Evolutionary conservation across 2,888 invertebrate species (phyloP).

Genomic region (Polietes domitor): DNA sequence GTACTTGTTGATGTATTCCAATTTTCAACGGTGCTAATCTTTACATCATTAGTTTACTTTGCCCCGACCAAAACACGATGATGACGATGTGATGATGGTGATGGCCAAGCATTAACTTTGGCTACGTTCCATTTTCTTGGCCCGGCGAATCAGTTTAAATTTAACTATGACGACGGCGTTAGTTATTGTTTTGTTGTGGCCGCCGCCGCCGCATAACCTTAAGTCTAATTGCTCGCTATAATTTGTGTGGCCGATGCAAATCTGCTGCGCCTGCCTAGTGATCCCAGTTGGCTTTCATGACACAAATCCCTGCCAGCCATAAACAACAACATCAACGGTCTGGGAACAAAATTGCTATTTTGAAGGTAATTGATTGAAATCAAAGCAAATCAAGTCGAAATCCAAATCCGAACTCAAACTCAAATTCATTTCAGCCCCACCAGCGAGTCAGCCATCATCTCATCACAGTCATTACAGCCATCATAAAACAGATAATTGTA

Average conservation of each 20-base stretch:
- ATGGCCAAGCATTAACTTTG: not conserved
- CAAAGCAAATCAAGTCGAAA: no score
- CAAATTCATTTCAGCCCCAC: not conserved
- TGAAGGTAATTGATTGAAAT: slow-evolving; percentile 40
- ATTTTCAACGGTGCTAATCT: slow-evolving; percentile 14
- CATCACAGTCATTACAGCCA: no score
- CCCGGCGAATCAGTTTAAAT: not conserved
- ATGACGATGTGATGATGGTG: not conserved
- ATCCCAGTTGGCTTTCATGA: not conserved
- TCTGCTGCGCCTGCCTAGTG: not conserved
- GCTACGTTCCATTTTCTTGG: not conserved
- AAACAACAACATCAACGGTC: not conserved
- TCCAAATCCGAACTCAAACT: not conserved
- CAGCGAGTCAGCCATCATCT: no score
- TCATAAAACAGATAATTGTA: not conserved
- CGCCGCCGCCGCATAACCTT: not conserved
- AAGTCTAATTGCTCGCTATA: slow-evolving; percentile 2
- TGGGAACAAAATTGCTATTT: slow-evolving; percentile 6
- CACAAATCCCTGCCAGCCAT: not conserved
- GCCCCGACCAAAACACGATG: not conserved
- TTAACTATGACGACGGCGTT: not conserved
- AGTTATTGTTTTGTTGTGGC: not conserved
- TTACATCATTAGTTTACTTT: slow-evolving; percentile 25
- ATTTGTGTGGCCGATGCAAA: slow-evolving; percentile 1
- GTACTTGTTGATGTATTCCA: not conserved